These are phyloP conservation scores for Achlya flavicornis DNA, from an alignment of 2,888 invertebrate genomes.

Conservation along the genomic window DNA sequence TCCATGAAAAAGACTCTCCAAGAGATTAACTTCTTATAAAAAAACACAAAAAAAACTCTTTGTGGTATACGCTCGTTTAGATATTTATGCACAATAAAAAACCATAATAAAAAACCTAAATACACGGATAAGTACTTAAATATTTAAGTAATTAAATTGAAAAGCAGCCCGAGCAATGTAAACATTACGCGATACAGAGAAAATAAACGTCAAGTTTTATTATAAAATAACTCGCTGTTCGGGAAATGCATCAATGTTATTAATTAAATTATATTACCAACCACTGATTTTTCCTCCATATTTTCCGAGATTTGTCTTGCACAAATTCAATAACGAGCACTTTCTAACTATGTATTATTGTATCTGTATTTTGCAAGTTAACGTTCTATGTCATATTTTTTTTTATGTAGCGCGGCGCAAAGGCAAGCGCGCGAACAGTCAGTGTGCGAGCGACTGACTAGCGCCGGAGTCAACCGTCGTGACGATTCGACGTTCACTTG, in stretches of 20 bases:
- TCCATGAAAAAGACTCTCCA: no score
- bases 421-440: conserved; percentile 53
- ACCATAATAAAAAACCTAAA: no score
- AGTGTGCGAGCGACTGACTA: conserved; percentile 53
- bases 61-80: no score
- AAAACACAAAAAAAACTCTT: no score
- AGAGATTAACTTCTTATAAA: no score
- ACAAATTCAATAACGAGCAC: conserved; percentile 10
- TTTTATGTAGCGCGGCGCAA: conserved; percentile 37
- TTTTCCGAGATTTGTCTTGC: conserved; percentile 34
- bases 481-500: background rate
- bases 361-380: conserved; percentile 21
- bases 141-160: background rate
- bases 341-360: conserved; percentile 27
- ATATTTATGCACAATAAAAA: no score
- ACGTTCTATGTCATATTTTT: conserved; percentile 43
- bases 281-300: conserved; percentile 56
- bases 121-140: no score
- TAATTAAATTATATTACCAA: conserved; percentile 37
- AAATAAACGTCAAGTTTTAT: background rate
- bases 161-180: background rate
- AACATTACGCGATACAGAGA: background rate
- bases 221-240: background rate
- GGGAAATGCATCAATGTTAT: conserved; percentile 15
- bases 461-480: background rate